Percentiles rank a stretch among this genome's conserved stretches.
These are phyloP conservation scores for Cyprinodon tularosa DNA, from an alignment of 2,113 vertebrate species.

Conservation along the genomic window DNA sequence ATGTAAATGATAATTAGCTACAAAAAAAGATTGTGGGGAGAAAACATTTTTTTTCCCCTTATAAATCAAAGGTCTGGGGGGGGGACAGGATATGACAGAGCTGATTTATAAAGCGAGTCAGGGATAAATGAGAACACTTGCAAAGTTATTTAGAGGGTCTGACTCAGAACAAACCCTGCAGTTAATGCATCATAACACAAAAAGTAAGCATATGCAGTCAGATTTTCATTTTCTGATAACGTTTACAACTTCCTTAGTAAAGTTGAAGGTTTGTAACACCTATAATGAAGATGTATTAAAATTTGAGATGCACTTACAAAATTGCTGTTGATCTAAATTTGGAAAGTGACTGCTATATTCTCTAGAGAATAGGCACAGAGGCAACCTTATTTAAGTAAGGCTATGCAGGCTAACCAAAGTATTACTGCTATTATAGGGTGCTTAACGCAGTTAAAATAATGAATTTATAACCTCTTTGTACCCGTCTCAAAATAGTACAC, in stretches of 20 bases:
- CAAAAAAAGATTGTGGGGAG: conserved; percentile 24
- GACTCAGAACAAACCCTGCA: conserved; percentile 59
- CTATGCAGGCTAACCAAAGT: background rate
- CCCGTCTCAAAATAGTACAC: background rate
- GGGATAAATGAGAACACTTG: conserved; percentile 67
- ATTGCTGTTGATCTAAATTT: background rate
- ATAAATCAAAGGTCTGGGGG: conserved; percentile 53
- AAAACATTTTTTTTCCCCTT: conserved; percentile 14
- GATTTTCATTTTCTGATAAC: background rate
- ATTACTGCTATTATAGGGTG: background rate
- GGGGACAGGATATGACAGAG: conserved; percentile 67
- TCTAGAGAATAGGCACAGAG: background rate
- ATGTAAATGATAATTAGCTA: conserved; percentile 12
- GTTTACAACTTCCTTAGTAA: conserved; percentile 1
- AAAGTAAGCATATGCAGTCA: conserved; percentile 4
- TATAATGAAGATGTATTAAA: background rate
- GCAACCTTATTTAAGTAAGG: background rate
- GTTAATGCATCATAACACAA: conserved; percentile 32
- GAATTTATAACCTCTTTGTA: background rate
- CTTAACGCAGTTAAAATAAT: background rate
- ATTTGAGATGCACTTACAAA: background rate
- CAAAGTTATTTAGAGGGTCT: conserved; percentile 58
- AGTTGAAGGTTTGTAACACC: background rate
- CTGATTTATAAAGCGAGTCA: conserved; percentile 62
- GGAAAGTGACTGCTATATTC: no score